Base-by-base conservation (phyloP, 2,888 invertebrate species). In the Laothoe populi region DNA sequence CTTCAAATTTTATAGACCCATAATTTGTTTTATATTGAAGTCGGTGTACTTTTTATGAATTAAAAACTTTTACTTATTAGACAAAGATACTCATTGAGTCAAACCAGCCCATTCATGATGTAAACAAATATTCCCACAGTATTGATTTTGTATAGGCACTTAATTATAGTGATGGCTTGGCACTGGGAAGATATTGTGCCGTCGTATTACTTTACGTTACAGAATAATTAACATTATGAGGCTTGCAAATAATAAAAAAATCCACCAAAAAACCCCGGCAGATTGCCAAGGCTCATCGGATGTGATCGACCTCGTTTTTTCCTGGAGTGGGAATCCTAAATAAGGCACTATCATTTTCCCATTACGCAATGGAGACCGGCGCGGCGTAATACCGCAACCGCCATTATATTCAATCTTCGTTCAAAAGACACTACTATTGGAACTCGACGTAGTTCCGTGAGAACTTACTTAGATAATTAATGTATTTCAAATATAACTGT, bases 341-440 rank as follows among this genome's bases (percentile, higher is more conserved):
- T 53, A 53, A 53, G 19, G 58, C 58, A 48, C 63, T 64, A 66
- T 69, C 65, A 65, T 66, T 63, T 64, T 67, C 64, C 65, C 67
- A 68, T 68, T 67, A 68, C 57, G 63, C 59, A 60, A 57, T 53
- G 19, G 46, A 23, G 49, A 26, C 23, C 61, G 13, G 21, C 21
- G 44, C 61, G 13, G 21, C 21, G 44, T 63, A 63, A 64, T 65
- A 58, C 57, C 40, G 40, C 35, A 24, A 57, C 31, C 23, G 53
- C 35, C 31, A 35, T 53, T 53, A 53, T 58, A 53, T 53, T 53
- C 53, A 53, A 53, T 53, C 35, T 53, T 35, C 53, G 10, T 35
- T 35, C 10, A 35, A 35, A 11, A 53, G 0, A 35, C 19, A 1
- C 1, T 35, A 53, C 53, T 16, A 0, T 19, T 35, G 35, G 19